These are phyloP conservation scores for Euleptes europaea DNA, from an alignment of 2,113 vertebrate species.

Conservation along the genomic window DNA sequence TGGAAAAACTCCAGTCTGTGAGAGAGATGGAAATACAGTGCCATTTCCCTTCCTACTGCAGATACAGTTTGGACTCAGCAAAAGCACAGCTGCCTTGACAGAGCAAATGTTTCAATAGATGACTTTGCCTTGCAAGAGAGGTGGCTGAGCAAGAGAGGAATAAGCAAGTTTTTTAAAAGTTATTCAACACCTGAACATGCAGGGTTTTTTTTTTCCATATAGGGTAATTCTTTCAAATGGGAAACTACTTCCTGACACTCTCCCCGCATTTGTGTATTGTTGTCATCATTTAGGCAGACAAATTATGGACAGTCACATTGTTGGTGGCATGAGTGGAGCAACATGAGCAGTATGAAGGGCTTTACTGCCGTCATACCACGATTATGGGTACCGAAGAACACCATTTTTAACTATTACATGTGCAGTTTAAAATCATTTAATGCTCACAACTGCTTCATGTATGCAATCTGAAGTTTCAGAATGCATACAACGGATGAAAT, in stretches of 20 bases:
- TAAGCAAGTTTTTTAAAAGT: not conserved
- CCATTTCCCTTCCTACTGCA: not conserved
- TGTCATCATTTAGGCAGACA: not conserved
- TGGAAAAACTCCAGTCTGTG: not conserved
- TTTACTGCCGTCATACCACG: not conserved
- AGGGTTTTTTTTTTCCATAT: not conserved
- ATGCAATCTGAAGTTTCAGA: not conserved
- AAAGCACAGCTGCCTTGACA: not conserved
- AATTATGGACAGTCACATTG: not conserved
- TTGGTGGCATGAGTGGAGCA: not conserved
- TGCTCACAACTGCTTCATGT: not conserved
- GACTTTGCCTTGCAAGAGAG: not conserved
- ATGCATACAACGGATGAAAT: not conserved
- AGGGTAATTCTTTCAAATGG: not conserved
- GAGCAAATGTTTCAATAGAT: not conserved
- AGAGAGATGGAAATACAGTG: slow-evolving; percentile 9
- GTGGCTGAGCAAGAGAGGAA: not conserved
- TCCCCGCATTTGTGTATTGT: not conserved
- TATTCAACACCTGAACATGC: not conserved
- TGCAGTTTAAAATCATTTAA: not conserved
- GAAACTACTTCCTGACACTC: not conserved
- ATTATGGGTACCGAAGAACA: not conserved
- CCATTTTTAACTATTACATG: not conserved
- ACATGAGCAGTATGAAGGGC: not conserved
- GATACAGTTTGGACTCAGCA: slow-evolving; percentile 3